Conservation (phyloP, 2,113 vertebrate species). For the Catharus fuscescens region DNA sequence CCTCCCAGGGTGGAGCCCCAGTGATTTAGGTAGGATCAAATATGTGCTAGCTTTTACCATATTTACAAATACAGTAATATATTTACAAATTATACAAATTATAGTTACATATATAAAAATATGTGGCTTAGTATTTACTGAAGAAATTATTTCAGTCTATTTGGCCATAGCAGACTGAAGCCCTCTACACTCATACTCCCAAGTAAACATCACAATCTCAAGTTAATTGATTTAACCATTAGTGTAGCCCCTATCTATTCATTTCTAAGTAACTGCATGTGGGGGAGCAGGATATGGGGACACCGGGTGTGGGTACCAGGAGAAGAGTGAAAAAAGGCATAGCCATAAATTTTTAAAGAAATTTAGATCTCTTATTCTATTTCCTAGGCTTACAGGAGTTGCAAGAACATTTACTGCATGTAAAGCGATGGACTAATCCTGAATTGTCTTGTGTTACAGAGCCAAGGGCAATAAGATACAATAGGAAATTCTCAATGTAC, state of each 20-base stretch:
- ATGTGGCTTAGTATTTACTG: background rate
- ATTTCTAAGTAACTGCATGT: background rate
- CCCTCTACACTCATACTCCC: background rate
- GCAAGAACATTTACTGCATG: background rate
- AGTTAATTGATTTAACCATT: background rate
- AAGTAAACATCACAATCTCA: background rate
- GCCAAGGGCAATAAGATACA: background rate
- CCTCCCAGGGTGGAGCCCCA: background rate
- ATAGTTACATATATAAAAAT: too few relatives aligned
- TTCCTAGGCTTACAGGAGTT: background rate
- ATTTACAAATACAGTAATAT: too few relatives aligned
- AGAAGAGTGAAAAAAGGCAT: background rate
- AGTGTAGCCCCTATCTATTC: rapidly evolving
- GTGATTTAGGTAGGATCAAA: background rate
- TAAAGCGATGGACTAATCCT: background rate
- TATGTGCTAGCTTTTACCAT: background rate
- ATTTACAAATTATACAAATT: too few relatives aligned
- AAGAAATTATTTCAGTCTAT: background rate
- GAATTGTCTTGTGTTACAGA: background rate
- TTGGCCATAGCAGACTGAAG: background rate
- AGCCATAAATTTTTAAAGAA: background rate
- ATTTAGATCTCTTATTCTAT: background rate
- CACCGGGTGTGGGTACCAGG: background rate
- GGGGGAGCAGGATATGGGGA: background rate
- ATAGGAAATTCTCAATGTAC: background rate